Evolutionary conservation across 2,113 vertebrate species (phyloP).

Genomic region (Hippocampus mohnikei): DNA sequence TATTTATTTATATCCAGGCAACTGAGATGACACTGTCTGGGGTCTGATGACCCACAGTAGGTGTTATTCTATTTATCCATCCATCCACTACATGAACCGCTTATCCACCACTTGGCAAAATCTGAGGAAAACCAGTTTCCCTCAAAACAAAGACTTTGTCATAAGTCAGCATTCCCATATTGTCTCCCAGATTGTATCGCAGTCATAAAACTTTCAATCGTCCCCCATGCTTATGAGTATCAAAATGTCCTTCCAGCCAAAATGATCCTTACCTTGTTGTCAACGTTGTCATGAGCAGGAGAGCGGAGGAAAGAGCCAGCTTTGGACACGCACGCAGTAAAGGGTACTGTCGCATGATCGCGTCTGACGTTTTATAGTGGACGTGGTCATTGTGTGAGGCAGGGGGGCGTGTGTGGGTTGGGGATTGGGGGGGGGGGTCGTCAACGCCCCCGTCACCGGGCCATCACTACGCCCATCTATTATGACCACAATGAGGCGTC

Average conservation of each 20-base stretch:
- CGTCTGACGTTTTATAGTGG: constrained; percentile 80
- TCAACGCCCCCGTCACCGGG: background rate
- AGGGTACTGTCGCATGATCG: constrained; percentile 46
- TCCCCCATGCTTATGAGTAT: too few species aligned
- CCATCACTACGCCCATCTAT: constrained; percentile 4
- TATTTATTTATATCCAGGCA: background rate
- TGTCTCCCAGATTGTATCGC: too few species aligned
- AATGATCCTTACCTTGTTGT: background rate
- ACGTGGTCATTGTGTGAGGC: constrained; percentile 67
- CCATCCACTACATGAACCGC: too few species aligned
- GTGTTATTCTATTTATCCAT: too few species aligned
- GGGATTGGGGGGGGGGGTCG: constrained; percentile 4
- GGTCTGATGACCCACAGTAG: too few species aligned
- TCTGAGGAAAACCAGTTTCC: too few species aligned
- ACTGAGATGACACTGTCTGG: too few species aligned
- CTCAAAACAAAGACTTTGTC: too few species aligned
- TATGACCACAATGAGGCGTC: background rate
- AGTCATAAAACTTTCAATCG: too few species aligned
- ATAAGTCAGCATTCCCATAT: too few species aligned
- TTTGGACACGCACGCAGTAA: background rate
- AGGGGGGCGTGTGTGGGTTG: background rate
- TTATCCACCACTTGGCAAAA: too few species aligned
- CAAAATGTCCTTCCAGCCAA: too few species aligned
- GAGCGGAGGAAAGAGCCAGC: background rate
- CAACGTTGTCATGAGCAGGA: constrained; percentile 1